A percentile compares a stretch with the other conserved stretches of the same genome.
phyloP scores from a whole-genome alignment of 2,888 invertebrate species.

The Chymomyza amoena region DNA sequence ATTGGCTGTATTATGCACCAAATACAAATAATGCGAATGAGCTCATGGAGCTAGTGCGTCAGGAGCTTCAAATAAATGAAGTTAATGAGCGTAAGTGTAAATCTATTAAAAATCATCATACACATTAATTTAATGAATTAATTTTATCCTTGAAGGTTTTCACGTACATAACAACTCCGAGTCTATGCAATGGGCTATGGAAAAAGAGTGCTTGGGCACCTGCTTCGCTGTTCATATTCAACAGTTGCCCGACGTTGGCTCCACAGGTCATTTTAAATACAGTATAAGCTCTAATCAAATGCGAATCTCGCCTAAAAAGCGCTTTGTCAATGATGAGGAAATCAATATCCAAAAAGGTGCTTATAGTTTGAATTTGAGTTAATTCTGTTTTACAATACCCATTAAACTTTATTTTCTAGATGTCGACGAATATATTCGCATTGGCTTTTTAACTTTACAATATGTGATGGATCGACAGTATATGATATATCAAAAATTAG shows the following conservation, averaged over 20 bases:
- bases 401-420: constrained; percentile 61
- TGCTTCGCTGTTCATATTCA: constrained; percentile 70
- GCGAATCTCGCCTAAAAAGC: constrained; percentile 75
- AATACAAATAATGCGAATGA: constrained; percentile 37
- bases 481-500: constrained; percentile 73
- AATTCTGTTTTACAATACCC: background rate
- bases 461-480: constrained; percentile 82
- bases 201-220: constrained; percentile 60
- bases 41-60: constrained; percentile 66
- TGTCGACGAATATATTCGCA: constrained; percentile 78
- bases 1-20: constrained; percentile 69
- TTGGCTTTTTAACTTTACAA: constrained; percentile 81
- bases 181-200: constrained; percentile 62
- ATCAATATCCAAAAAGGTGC: constrained; percentile 69
- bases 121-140: background rate
- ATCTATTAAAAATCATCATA: background rate
- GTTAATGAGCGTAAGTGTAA: constrained; percentile 52
- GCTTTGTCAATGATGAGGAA: constrained; percentile 74
- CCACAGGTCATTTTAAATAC: constrained; percentile 68
- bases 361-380: background rate
- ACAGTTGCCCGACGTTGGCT: constrained; percentile 35
- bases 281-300: constrained; percentile 79
- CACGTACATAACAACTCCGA: constrained; percentile 43
- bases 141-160: constrained; percentile 35
- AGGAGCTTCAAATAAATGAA: constrained; percentile 50